Conservation (phyloP, 2,888 invertebrate species). For the Leucania comma region DNA sequence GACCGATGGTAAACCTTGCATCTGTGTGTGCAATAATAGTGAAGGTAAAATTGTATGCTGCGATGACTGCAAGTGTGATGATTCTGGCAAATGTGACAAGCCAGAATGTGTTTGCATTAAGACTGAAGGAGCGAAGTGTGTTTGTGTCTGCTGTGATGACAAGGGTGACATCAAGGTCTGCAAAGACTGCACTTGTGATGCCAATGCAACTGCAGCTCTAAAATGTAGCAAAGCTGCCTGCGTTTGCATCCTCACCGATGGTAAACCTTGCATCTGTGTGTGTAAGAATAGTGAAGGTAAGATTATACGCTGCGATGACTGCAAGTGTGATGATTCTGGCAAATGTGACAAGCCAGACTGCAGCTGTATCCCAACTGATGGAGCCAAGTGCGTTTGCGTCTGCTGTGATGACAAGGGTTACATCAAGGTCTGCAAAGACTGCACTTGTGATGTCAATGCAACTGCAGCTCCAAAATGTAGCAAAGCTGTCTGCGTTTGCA, state of each 20-base stretch:
- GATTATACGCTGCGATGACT: slow-evolving; percentile 46
- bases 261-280: slow-evolving; percentile 50
- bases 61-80: too few relatives aligned
- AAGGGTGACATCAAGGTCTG: slow-evolving; percentile 52
- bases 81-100: slow-evolving; percentile 22
- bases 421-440: slow-evolving; percentile 59
- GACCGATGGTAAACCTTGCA: too few relatives aligned
- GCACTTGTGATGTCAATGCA: slow-evolving; percentile 40
- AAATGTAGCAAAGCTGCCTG: slow-evolving; percentile 67
- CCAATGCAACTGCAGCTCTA: not conserved
- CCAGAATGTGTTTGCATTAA: slow-evolving; percentile 50
- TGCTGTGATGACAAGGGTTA: slow-evolving; percentile 51
- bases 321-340: slow-evolving; percentile 36
- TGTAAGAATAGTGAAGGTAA: slow-evolving; percentile 39
- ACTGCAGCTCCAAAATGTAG: slow-evolving; percentile 48
- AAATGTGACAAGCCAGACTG: slow-evolving; percentile 53
- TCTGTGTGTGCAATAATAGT: too few relatives aligned
- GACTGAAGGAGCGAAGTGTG: slow-evolving; percentile 51
- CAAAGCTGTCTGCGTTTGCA: slow-evolving; percentile 68
- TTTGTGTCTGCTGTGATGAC: slow-evolving; percentile 50
- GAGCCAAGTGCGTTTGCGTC: slow-evolving; percentile 63
- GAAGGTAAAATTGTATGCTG: too few relatives aligned
- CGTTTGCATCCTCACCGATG: slow-evolving; percentile 65
- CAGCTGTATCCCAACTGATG: slow-evolving; percentile 54
- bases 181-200: slow-evolving; percentile 59